Evolutionary conservation across 2,113 vertebrate genomes (phyloP).

Genomic region (Leptosomus discolor): DNA sequence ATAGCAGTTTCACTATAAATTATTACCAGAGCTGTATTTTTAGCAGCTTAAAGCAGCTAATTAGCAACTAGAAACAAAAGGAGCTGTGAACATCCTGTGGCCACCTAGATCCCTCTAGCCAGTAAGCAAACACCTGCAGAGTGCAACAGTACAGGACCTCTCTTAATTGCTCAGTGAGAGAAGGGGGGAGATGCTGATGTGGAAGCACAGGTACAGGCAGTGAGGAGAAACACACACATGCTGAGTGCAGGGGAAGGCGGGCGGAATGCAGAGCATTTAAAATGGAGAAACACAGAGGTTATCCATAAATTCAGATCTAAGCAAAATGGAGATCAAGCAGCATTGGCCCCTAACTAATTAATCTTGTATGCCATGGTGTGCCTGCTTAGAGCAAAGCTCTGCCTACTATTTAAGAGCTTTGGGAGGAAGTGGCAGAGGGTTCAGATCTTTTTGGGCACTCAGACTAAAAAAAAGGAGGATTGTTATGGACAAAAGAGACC

Average conservation of each 20-base stretch:
- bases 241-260: not conserved
- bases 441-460: not conserved
- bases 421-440: not conserved
- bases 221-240: not conserved
- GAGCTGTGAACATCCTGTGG: not conserved
- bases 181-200: not conserved
- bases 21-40: slow-evolving; percentile 42
- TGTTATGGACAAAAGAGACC: not conserved
- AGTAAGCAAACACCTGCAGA: slow-evolving; percentile 30
- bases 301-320: not conserved
- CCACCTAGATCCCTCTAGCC: not conserved
- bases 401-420: not conserved
- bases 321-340: not conserved
- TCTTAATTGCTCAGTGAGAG: not conserved
- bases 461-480: not conserved
- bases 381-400: not conserved
- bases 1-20: slow-evolving; percentile 57
- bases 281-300: not conserved
- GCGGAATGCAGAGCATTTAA: not conserved
- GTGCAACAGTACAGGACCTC: slow-evolving; percentile 7
- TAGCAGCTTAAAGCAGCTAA: slow-evolving; percentile 33
- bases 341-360: not conserved
- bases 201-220: not conserved
- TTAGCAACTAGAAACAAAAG: slow-evolving; percentile 35
- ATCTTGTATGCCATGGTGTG: not conserved